phyloP scores from a whole-genome alignment of 2,888 invertebrate genomes.

The Limnephilus marmoratus region DNA sequence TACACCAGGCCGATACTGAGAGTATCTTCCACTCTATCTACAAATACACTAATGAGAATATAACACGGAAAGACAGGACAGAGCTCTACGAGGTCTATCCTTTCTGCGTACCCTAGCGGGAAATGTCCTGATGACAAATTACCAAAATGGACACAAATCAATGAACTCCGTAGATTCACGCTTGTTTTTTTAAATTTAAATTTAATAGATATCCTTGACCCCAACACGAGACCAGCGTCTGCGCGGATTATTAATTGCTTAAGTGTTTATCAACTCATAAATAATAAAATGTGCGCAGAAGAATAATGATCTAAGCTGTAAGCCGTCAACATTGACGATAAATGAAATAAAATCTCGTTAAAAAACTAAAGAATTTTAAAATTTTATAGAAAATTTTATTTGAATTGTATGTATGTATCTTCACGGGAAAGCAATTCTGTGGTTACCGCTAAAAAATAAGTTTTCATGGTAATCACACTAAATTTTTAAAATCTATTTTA shows the following conservation, averaged over 20 bases:
- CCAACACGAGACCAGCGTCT: not conserved
- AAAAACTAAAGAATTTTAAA: not conserved
- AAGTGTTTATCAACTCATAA: conserved; percentile 10
- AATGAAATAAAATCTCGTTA: not conserved
- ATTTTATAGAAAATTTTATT: not conserved
- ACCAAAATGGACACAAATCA: not conserved
- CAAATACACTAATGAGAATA: too few relatives aligned
- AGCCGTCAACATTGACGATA: not conserved
- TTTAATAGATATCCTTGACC: not conserved
- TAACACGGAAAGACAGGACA: too few relatives aligned
- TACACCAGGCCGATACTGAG: too few relatives aligned
- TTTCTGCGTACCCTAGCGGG: not conserved
- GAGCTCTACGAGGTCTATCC: not conserved
- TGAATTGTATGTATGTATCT: not conserved
- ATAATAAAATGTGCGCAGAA: not conserved
- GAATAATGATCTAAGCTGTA: conserved; percentile 20
- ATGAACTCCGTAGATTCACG: not conserved
- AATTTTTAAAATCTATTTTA: not conserved
- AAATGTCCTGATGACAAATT: not conserved
- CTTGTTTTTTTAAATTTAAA: not conserved
- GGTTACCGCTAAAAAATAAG: not conserved
- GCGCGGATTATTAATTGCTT: conserved; percentile 25
- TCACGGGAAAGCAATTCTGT: not conserved
- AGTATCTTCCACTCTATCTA: too few relatives aligned
- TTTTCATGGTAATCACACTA: not conserved